These are phyloP conservation scores for Doryteuthis pealeii DNA, from an alignment of 1,140 invertebrate genomes.

Conservation along the genomic window DNA sequence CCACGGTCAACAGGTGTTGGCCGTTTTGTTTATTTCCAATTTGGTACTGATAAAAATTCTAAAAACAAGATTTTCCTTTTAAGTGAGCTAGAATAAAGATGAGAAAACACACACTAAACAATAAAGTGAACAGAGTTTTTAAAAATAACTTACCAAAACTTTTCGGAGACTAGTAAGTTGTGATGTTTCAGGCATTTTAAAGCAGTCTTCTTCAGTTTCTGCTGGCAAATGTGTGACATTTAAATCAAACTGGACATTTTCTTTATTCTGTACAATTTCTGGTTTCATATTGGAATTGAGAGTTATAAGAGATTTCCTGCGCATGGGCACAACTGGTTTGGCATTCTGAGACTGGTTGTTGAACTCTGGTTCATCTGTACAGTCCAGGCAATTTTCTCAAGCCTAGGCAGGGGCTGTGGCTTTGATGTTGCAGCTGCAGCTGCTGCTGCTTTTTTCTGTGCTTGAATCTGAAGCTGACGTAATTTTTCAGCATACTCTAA, in stretches of 20 bases:
- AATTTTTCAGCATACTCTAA: slow-evolving; percentile 1
- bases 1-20: no score
- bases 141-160: background rate
- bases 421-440: background rate
- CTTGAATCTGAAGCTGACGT: background rate
- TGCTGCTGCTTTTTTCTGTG: background rate
- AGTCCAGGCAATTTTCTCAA: slow-evolving; percentile 7
- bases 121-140: no score
- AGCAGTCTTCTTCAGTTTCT: background rate
- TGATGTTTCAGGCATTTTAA: slow-evolving; percentile 3
- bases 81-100: no score
- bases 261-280: slow-evolving; percentile 2
- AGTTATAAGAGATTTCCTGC: background rate
- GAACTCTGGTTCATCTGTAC: background rate
- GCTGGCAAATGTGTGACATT: background rate
- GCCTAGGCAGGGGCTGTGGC: background rate
- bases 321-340: background rate
- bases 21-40: no score
- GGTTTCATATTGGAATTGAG: slow-evolving; percentile 5
- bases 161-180: background rate
- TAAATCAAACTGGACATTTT: background rate
- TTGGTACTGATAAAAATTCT: no score
- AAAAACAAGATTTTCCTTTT: no score
- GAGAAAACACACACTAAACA: no score
- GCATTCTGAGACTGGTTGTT: background rate